phyloP scores from a whole-genome alignment of 1,140 invertebrate genomes.

The Drosophila willistoni region DNA sequence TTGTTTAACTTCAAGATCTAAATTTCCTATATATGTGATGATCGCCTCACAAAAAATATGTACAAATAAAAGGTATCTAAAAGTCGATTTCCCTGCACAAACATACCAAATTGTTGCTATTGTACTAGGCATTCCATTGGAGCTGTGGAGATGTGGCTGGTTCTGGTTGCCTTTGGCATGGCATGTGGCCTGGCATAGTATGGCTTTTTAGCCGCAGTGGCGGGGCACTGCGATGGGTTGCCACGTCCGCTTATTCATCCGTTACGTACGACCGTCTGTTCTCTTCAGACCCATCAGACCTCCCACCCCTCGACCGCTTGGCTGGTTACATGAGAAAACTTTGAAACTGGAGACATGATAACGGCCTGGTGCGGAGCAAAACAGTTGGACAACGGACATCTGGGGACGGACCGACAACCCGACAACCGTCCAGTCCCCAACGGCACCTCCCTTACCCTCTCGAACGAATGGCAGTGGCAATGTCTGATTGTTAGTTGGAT shows the following conservation, averaged over 20 bases:
- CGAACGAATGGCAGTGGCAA: conserved; percentile 72
- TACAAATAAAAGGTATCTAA: background rate
- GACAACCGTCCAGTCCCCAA: conserved; percentile 48
- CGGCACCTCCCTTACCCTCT: conserved; percentile 33
- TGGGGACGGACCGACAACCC: conserved; percentile 45
- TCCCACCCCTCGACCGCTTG: conserved; percentile 9
- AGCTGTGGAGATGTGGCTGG: conserved; percentile 40
- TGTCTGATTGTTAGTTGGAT: conserved; percentile 79
- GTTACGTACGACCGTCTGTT: conserved; percentile 59
- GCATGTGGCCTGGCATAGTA: conserved; percentile 37
- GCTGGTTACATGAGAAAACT: conserved; percentile 79
- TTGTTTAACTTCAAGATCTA: no score
- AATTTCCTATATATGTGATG: no score
- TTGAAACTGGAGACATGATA: conserved; percentile 79
- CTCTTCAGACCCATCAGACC: conserved; percentile 7
- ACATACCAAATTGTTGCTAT: conserved; percentile 30
- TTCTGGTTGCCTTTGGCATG: conserved; percentile 66
- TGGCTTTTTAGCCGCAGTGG: conserved; percentile 79
- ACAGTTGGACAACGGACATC: conserved; percentile 59
- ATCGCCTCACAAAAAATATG: no score
- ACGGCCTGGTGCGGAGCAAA: conserved; percentile 61
- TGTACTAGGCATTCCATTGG: conserved; percentile 66
- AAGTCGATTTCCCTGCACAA: background rate
- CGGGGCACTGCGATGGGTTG: conserved; percentile 48
- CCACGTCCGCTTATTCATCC: conserved; percentile 76